A percentile compares a stretch with the other conserved stretches of the same genome.
These are phyloP conservation scores for Pteropus alecto DNA, from an alignment of 2,113 vertebrate genomes.

Conservation along the genomic window DNA sequence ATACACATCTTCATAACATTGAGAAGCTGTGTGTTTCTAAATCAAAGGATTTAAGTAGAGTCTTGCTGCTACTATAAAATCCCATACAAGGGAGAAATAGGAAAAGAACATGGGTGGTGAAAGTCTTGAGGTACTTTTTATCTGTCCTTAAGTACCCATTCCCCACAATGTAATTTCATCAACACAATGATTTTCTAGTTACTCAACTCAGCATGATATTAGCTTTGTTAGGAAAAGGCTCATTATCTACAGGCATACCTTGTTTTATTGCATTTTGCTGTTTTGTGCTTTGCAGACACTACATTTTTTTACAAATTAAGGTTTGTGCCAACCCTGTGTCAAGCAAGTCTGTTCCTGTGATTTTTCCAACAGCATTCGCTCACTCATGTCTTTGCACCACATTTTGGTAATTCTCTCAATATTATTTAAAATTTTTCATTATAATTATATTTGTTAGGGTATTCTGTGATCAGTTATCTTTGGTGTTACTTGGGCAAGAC, in stretches of 20 bases:
- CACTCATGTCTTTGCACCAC: not conserved
- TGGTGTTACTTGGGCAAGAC: not conserved
- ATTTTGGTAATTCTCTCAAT: not conserved
- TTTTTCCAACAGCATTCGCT: not conserved
- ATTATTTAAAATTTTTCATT: not conserved
- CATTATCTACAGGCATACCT: not conserved
- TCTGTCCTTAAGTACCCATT: not conserved
- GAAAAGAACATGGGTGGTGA: not conserved
- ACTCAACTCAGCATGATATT: not conserved
- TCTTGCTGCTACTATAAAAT: not conserved
- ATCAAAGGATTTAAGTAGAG: not conserved
- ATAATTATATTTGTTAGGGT: not conserved
- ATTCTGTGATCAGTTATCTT: not conserved
- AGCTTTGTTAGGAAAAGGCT: not conserved
- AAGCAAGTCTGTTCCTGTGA: not conserved
- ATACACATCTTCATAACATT: not conserved
- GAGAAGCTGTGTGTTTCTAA: not conserved
- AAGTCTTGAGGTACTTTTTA: not conserved
- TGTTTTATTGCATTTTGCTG: not conserved
- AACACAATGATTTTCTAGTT: not conserved
- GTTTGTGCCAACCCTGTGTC: not conserved
- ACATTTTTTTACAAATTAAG: not conserved
- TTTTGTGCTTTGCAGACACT: not conserved
- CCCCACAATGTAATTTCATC: not conserved
- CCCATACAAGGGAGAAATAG: not conserved